Conservation (phyloP, 1,140 invertebrate genomes). For the Trichonephila clavipes region DNA sequence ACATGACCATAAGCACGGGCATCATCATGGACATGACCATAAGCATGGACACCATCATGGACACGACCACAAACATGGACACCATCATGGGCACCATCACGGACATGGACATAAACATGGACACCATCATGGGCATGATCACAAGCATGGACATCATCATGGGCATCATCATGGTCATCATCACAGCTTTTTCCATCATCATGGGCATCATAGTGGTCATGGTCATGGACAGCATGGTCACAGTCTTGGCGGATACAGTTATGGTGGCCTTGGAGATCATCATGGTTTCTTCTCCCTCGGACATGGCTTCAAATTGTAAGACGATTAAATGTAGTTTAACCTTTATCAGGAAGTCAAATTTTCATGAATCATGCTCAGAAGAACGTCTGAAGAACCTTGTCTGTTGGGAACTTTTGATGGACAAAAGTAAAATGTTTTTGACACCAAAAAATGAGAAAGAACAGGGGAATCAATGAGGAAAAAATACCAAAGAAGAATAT, state of each 20-base stretch:
- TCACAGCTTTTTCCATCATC: background rate
- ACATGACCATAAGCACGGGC: background rate
- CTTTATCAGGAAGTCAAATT: background rate
- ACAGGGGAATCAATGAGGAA: background rate
- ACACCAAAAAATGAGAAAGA: background rate
- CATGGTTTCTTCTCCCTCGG: slow-evolving; percentile 40
- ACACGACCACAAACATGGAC: background rate
- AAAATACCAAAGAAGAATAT: background rate
- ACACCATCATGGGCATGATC: slow-evolving; percentile 21
- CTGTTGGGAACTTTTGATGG: too few species aligned
- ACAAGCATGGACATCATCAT: background rate
- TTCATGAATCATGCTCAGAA: background rate
- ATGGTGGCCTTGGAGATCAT: slow-evolving; percentile 60
- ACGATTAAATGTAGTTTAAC: background rate
- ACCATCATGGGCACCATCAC: background rate
- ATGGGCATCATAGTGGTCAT: background rate
- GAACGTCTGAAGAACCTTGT: too few species aligned
- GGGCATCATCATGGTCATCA: slow-evolving; percentile 24
- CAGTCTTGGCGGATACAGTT: slow-evolving; percentile 55
- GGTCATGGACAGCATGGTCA: slow-evolving; percentile 14
- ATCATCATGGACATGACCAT: background rate
- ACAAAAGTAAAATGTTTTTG: too few species aligned
- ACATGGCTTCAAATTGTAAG: slow-evolving; percentile 51
- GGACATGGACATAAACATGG: background rate
- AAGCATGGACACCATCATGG: background rate